phyloP scores from a whole-genome alignment of 2,113 vertebrate genomes.

The Neogale vison region DNA sequence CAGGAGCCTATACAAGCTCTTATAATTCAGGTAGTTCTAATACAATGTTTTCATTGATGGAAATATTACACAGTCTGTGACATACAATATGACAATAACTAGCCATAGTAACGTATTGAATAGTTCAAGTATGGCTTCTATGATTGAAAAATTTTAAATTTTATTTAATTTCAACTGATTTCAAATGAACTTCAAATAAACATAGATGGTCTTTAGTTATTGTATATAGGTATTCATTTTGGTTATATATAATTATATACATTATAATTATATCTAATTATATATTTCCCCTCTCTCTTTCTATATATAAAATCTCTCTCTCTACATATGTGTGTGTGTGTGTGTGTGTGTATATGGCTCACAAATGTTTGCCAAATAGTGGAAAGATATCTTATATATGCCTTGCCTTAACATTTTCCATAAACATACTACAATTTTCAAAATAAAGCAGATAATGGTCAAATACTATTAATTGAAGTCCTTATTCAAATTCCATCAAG shows the following conservation, averaged over 20 bases:
- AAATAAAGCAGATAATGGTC: background rate
- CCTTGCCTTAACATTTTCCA: background rate
- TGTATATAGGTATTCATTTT: background rate
- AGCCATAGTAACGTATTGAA: background rate
- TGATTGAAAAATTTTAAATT: background rate
- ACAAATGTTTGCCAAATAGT: background rate
- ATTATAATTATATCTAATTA: background rate
- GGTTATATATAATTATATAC: background rate
- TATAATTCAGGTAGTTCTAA: background rate
- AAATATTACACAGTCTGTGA: background rate
- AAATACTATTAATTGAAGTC: background rate
- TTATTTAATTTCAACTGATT: background rate
- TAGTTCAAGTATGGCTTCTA: background rate
- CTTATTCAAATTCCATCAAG: background rate
- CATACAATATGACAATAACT: background rate
- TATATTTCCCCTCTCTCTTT: background rate
- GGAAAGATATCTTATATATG: background rate
- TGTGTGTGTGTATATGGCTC: background rate
- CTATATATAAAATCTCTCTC: too few relatives aligned
- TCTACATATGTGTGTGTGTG: too few relatives aligned
- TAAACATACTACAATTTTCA: background rate
- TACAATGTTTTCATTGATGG: background rate
- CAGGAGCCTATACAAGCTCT: background rate
- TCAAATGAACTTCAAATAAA: background rate
- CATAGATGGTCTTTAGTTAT: background rate